A percentile compares a stretch with the other conserved stretches of the same genome.
These are phyloP conservation scores for Megalonaias nervosa DNA, from an alignment of 1,140 invertebrate genomes.

Conservation along the genomic window DNA sequence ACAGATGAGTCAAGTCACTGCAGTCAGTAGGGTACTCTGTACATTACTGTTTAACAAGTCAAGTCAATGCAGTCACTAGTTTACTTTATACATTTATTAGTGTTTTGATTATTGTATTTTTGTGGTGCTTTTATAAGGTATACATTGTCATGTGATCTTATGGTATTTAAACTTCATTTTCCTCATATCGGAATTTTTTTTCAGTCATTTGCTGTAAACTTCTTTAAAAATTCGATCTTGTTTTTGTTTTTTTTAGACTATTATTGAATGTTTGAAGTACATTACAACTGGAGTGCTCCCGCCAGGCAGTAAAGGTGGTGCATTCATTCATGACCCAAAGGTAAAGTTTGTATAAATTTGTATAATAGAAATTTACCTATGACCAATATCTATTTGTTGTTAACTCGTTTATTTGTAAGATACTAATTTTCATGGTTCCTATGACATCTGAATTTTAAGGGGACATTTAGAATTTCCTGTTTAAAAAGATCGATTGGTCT, in stretches of 20 bases:
- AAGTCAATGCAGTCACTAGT: neutral
- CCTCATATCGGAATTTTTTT: neutral
- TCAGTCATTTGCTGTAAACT: too few relatives aligned
- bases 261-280: conserved; percentile 95
- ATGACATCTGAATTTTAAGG: too few relatives aligned
- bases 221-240: neutral
- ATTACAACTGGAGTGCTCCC: conserved; percentile 92
- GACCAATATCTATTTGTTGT: too few relatives aligned
- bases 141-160: neutral
- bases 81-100: neutral
- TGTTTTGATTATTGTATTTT: conserved; percentile 1
- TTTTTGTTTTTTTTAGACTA: conserved; percentile 76
- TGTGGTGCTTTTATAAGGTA: neutral
- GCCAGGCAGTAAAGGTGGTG: conserved; percentile 82
- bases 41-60: too few relatives aligned
- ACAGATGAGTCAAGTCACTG: neutral
- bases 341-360: conserved; percentile 70
- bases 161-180: neutral
- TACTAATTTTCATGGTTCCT: too few relatives aligned
- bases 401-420: too few relatives aligned
- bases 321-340: conserved; percentile 95
- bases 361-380: too few relatives aligned
- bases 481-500: too few relatives aligned
- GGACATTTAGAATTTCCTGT: too few relatives aligned
- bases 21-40: neutral